Evolutionary conservation across 2,113 vertebrate genomes (phyloP).

Genomic region (Hipposideros armiger): DNA sequence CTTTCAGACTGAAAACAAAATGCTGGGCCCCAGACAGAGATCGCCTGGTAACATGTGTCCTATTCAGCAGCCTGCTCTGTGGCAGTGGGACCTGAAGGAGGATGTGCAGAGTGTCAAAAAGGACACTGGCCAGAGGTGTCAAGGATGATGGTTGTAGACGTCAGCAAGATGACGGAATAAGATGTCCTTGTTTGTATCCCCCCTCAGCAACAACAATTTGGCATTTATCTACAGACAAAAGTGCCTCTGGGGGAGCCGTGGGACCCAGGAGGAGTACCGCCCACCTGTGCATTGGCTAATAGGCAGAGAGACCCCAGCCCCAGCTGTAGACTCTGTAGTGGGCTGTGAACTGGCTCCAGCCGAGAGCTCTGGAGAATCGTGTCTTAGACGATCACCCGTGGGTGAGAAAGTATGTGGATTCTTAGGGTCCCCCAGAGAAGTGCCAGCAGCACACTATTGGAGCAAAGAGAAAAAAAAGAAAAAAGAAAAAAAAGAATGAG

Average conservation of each 20-base stretch:
- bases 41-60: not conserved
- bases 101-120: not conserved
- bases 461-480: too few species aligned
- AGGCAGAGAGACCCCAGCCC: not conserved
- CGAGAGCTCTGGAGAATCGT: not conserved
- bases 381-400: not conserved
- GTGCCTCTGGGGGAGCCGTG: not conserved
- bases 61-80: not conserved
- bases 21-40: slow-evolving; percentile 24
- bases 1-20: slow-evolving; percentile 67
- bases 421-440: not conserved
- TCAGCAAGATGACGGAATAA: not conserved
- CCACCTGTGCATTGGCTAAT: not conserved
- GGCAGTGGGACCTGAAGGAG: not conserved
- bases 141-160: not conserved
- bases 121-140: not conserved
- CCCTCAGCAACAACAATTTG: not conserved
- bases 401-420: not conserved
- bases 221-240: not conserved
- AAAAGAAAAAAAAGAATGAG: too few species aligned
- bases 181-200: not conserved
- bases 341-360: not conserved
- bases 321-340: not conserved
- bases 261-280: not conserved
- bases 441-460: not conserved